Evolutionary conservation across 2,113 vertebrate genomes (phyloP).

Genomic region (Toxotes chatareus): DNA sequence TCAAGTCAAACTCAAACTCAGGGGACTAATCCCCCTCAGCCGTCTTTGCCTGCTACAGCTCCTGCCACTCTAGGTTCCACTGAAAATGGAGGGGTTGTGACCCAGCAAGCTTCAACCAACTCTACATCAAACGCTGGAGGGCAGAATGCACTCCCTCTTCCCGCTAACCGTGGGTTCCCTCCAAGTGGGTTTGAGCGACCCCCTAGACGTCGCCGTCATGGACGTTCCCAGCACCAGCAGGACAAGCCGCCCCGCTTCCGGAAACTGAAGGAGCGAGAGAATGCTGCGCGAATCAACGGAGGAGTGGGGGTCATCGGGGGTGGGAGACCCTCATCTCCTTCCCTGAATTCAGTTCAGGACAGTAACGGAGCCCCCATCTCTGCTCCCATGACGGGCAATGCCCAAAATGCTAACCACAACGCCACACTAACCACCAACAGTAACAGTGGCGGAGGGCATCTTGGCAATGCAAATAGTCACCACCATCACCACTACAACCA

Average conservation of each 20-base stretch:
- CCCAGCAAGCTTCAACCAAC: conserved; percentile 66
- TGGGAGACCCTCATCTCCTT: conserved; percentile 73
- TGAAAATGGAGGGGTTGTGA: conserved; percentile 75
- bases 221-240: conserved; percentile 91
- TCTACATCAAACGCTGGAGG: conserved; percentile 69
- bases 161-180: conserved; percentile 68
- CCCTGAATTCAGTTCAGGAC: conserved; percentile 77
- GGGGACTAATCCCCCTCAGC: conserved; percentile 67
- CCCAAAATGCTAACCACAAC: conserved; percentile 78
- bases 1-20: conserved; percentile 75
- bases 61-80: conserved; percentile 56
- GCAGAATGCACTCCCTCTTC: conserved; percentile 60
- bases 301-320: conserved; percentile 77
- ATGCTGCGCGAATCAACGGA: conserved; percentile 87
- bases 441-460: conserved; percentile 68
- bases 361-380: conserved; percentile 68
- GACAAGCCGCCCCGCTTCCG: conserved; percentile 94
- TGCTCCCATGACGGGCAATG: conserved; percentile 55
- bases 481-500: conserved; percentile 84
- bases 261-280: conserved; percentile 92
- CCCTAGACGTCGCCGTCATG: conserved; percentile 87
- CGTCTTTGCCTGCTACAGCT: conserved; percentile 41
- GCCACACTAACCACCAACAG: conserved; percentile 67
- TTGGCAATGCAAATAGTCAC: conserved; percentile 77
- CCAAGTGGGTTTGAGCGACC: conserved; percentile 84